A percentile compares a stretch with the other conserved stretches of the same genome.
phyloP scores from a whole-genome alignment of 37 sponge, comb jelly and placozoan genomes.

The Ephydatia muelleri region DNA sequence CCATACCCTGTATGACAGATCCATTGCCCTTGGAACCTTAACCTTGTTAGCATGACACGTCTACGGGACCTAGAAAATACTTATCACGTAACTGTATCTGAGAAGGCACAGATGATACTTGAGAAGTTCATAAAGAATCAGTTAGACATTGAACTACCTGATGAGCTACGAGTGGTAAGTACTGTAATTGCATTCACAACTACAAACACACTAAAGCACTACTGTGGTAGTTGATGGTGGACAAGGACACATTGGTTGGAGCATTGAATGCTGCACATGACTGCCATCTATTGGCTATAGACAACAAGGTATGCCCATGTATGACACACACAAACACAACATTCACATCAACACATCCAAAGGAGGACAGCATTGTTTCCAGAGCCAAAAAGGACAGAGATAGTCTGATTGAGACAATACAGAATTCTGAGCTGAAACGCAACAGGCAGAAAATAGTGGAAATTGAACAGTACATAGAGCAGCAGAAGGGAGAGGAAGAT shows the following conservation, averaged over 20 bases:
- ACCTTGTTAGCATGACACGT: conserved; percentile 70
- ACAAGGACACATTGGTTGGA: conserved; percentile 90
- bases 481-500: conserved; percentile 56
- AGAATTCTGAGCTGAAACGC: conserved; percentile 58
- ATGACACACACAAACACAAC: not conserved
- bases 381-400: conserved; percentile 39
- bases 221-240: conserved; percentile 80
- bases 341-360: not conserved
- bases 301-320: conserved; percentile 80
- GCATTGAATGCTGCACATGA: conserved; percentile 89
- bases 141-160: conserved; percentile 79
- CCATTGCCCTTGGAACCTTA: conserved; percentile 9
- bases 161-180: conserved; percentile 82
- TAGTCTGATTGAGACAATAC: conserved; percentile 42
- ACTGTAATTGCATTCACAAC: not conserved
- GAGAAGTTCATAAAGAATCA: conserved; percentile 76
- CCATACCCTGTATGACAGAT: not conserved
- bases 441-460: conserved; percentile 83
- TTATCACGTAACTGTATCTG: conserved; percentile 81
- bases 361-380: conserved; percentile 85
- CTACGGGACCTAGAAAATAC: conserved; percentile 81
- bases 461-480: conserved; percentile 67
- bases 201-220: not conserved
- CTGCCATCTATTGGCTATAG: conserved; percentile 79
- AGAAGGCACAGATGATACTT: conserved; percentile 53